Evolutionary conservation across 2,888 invertebrate genomes (phyloP), one percentile per base, ranked within the genome.

Genomic region (Emmelina monodactyla): DNA sequence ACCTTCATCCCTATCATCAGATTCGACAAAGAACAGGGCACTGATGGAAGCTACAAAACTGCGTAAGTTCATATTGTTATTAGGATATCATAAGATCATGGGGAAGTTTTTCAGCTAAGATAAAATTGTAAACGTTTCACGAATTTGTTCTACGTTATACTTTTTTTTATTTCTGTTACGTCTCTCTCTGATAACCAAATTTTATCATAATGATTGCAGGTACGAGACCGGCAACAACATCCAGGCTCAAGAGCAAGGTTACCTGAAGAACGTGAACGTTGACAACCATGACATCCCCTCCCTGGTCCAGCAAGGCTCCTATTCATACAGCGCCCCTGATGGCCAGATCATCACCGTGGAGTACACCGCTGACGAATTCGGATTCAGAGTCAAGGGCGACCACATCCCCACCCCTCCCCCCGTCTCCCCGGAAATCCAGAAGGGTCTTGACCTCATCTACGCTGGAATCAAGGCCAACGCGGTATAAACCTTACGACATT

Each of bases 191-290:
- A n/a, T n/a, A n/a, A n/a, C n/a, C n/a, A n/a, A n/a, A n/a, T n/a
- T n/a, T n/a, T 33, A 10, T 22, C 14, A 25, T n/a, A 19, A 11
- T 19, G 9, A 44, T 68, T 75, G 28, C 62, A 89, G 89, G 46
- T 92, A 90, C 57, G 91, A 92, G 68, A 92, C 92, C 39, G 92
- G 91, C 14, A 92, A 92, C 73, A 84, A 89, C 62, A 92, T 92
- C 45, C 69, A 87, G 2, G 89, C 91, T 19, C 85, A 90, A 67
- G 92, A 92, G 64, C 83, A 87, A 50, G 92, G 92, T 44, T 89
- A 82, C 78, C 66, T 92, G 41, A 91, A 86, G 65, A 78, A 80
- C 38, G 61, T 84, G 37, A 87, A 86, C n/a, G 88, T 86, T 15
- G 76, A 83, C 58, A 76, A 85, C 19, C 86, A 87, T 39, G 76